Conservation (phyloP, 2,888 invertebrate genomes). For the Dugesia japonica region DNA sequence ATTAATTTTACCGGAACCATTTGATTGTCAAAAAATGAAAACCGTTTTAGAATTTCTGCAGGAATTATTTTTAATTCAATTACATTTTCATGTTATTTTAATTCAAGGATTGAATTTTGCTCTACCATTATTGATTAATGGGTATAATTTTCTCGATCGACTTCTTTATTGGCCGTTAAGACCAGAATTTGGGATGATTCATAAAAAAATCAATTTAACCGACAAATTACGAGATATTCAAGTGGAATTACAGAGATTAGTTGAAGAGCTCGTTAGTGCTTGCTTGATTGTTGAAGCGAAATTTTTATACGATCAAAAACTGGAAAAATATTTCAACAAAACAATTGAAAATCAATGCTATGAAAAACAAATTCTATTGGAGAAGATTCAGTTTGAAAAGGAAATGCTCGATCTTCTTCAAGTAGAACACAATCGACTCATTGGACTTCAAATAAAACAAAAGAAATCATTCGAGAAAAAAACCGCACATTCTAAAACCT, state of each 20-base stretch:
- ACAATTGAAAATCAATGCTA: not conserved
- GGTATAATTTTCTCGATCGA: not conserved
- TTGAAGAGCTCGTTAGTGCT: not conserved
- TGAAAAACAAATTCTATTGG: not conserved
- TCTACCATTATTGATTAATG: not conserved
- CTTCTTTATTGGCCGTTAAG: not conserved
- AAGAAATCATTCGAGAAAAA: not conserved
- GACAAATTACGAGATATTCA: conserved; percentile 12
- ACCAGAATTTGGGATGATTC: not conserved
- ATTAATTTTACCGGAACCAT: not conserved
- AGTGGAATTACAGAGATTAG: not conserved
- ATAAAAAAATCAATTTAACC: not conserved
- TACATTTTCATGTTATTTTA: not conserved
- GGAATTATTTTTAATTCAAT: conserved; percentile 2
- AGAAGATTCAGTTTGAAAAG: not conserved
- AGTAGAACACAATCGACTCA: not conserved
- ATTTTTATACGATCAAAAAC: not conserved
- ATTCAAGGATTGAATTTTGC: not conserved
- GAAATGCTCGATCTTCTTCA: not conserved
- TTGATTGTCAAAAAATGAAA: not conserved
- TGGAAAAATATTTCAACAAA: not conserved
- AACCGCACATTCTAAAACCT: not conserved
- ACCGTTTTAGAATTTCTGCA: not conserved
- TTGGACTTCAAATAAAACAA: not conserved
- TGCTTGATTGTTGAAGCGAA: conserved; percentile 7